Percentiles rank a stretch among this genome's conserved stretches.
Evolutionary conservation across 1,140 invertebrate species (phyloP).

Genomic region (Zaprionus gabonicus): DNA sequence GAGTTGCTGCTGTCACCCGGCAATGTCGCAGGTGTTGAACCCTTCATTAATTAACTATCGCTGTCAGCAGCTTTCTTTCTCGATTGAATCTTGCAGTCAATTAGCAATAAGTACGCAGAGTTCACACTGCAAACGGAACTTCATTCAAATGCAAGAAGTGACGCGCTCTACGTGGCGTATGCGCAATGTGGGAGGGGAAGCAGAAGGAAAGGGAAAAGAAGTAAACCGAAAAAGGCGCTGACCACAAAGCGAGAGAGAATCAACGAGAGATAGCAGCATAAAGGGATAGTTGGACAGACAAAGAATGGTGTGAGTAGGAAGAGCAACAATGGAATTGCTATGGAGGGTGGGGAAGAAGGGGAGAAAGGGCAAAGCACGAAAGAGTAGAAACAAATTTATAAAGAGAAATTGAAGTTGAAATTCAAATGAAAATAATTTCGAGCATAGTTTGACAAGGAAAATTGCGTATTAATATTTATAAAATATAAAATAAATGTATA

Average conservation of each 20-base stretch:
- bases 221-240: not conserved
- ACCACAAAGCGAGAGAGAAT: not conserved
- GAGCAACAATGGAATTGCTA: not conserved
- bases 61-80: slow-evolving; percentile 16
- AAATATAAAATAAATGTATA: too few species aligned
- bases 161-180: slow-evolving; percentile 45
- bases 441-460: not conserved
- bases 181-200: slow-evolving; percentile 13
- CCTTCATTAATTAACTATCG: slow-evolving; percentile 56
- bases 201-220: not conserved
- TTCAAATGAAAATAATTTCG: not conserved
- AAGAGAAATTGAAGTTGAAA: slow-evolving; percentile 4
- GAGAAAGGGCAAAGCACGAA: not conserved
- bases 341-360: not conserved
- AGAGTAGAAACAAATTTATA: not conserved
- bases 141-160: slow-evolving; percentile 68
- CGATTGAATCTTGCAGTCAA: slow-evolving; percentile 66
- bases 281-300: not conserved
- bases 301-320: not conserved
- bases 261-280: not conserved
- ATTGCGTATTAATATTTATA: not conserved
- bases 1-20: slow-evolving; percentile 26
- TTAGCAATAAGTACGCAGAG: slow-evolving; percentile 65
- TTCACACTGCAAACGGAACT: slow-evolving; percentile 27
- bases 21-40: slow-evolving; percentile 43